Conservation (phyloP, 2,113 vertebrate species). For the Ariopsis seemanni region DNA sequence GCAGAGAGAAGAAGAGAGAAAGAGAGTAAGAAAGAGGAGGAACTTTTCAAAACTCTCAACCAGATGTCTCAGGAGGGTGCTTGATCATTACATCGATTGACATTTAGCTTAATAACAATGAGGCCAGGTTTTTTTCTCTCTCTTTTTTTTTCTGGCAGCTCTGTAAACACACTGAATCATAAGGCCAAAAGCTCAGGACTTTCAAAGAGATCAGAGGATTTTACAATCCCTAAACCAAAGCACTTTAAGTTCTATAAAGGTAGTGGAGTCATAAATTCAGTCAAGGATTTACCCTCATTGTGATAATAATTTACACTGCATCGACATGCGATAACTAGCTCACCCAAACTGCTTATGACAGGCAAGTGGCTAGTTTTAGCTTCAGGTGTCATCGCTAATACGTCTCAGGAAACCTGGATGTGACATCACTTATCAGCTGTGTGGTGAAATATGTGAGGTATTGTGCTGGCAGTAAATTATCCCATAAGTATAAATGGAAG, state of each 20-base stretch:
- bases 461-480: conserved; percentile 39
- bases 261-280: conserved; percentile 38
- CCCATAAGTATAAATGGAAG: conserved; percentile 30
- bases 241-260: conserved; percentile 40
- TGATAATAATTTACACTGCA: conserved; percentile 21
- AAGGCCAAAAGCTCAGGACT: conserved; percentile 50
- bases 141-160: conserved; percentile 43
- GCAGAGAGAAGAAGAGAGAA: conserved; percentile 36
- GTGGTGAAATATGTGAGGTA: conserved; percentile 44
- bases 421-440: conserved; percentile 52
- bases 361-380: conserved; percentile 38
- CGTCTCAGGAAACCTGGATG: conserved; percentile 40
- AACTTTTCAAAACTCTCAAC: conserved; percentile 46
- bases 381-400: conserved; percentile 54
- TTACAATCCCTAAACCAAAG: conserved; percentile 41
- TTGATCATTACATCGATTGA: conserved; percentile 54
- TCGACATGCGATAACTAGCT: conserved; percentile 33
- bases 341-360: conserved; percentile 19
- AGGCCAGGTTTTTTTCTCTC: conserved; percentile 42
- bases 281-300: conserved; percentile 38
- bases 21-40: conserved; percentile 26
- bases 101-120: conserved; percentile 53
- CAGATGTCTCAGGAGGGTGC: conserved; percentile 45
- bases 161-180: conserved; percentile 55
- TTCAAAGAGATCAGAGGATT: conserved; percentile 37